These are phyloP conservation scores for Papilio polyxenes DNA, from an alignment of 1,140 invertebrate species.

Conservation along the genomic window DNA sequence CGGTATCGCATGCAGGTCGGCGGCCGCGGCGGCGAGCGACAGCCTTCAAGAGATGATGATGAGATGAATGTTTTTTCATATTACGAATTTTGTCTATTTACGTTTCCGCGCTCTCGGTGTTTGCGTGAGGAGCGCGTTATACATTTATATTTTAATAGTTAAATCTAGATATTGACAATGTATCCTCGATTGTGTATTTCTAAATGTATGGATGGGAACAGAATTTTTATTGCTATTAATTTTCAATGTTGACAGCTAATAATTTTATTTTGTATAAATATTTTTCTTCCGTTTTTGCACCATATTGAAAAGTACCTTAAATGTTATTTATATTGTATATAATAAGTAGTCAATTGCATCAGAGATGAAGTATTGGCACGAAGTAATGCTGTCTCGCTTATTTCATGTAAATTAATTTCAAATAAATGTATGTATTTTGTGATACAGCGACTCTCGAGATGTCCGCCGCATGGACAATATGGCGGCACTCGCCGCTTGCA, in stretches of 20 bases:
- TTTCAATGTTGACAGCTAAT: conserved; percentile 37
- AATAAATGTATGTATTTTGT: conserved; percentile 14
- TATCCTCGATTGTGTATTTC: conserved; percentile 37
- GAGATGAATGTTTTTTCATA: conserved; percentile 26
- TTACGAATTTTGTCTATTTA: conserved; percentile 37
- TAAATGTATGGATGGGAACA: conserved; percentile 37
- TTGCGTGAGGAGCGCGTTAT: not conserved
- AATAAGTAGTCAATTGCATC: conserved; percentile 37
- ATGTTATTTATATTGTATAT: conserved; percentile 39
- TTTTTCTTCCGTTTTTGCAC: conserved; percentile 37
- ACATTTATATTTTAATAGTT: conserved; percentile 36
- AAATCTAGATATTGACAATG: conserved; percentile 33
- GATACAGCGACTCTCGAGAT: not conserved
- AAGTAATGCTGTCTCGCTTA: conserved; percentile 19
- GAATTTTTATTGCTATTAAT: conserved; percentile 27
- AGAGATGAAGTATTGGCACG: conserved; percentile 14
- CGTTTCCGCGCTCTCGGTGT: conserved; percentile 12
- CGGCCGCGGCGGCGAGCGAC: not conserved
- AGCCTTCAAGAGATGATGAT: not conserved
- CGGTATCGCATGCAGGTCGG: not conserved
- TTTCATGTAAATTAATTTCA: conserved; percentile 27
- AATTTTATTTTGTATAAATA: conserved; percentile 37
- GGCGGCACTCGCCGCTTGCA: conserved; percentile 35
- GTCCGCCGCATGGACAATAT: no score
- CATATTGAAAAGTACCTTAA: conserved; percentile 32